Base-by-base conservation (phyloP, 2,888 invertebrate species). In the Hecatera dysodea region DNA sequence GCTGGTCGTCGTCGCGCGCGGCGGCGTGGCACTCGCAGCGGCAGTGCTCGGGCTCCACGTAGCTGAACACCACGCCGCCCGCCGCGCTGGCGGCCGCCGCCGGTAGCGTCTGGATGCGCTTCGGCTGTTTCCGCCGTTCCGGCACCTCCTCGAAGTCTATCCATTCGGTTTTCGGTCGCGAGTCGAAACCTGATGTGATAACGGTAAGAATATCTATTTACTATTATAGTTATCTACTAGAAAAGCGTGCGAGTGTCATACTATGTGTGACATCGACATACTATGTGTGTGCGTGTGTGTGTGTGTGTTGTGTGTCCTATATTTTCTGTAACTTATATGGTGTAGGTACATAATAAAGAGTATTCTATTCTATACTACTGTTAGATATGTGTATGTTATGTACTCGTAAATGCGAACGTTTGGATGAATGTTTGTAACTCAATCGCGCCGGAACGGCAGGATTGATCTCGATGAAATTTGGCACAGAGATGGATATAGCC, bases 81-180 rank as follows among this genome's bases (percentile, higher is more conserved):
- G 27, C 94, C 50, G 91, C 92, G 69, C 92, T 93, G 60, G 90
- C 93, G 74, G 90, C 82, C 87, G 96, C 95, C 62, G 97, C 96
- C 29, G 98, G 98, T 86, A 98, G 96, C 27, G 98, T 98, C 89
- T 98, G 98, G 85, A 98, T 98, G 80, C 98, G 96, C 92, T 98
- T 98, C 27, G 98, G 98, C 76, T 97, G 97, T 92, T 98, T 98
- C 67, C 98, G 96, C 81, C 97, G 97, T 92, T 98, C 98, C 0
- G 98, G 98, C 71, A 98, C 97, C 88, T 98, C 98, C 89, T 98
- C 98, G 90, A 98, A 98, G 91, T 98, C 98, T 75, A 98, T 98
- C 98, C 98, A 98, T 84, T 98, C 97, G 17, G 90, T 67, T 81
- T 93, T 94, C 48, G 88, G 78, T 24, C 91, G 90, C 19, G 85